phyloP scores from a whole-genome alignment of 2,113 vertebrate species.

The Dromaius novaehollandiae region DNA sequence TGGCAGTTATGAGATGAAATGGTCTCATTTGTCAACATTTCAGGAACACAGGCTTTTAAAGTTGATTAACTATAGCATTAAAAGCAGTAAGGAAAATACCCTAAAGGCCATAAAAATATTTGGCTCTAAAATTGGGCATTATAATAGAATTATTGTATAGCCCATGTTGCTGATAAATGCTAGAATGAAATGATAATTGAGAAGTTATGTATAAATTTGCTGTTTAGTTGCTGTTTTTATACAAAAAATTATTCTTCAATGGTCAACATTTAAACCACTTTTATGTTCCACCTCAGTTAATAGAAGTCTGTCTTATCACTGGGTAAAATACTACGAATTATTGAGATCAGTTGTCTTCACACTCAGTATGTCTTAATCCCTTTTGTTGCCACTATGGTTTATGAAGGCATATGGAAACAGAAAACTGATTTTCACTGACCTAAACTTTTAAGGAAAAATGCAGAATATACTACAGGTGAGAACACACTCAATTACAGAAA shows the following conservation, averaged over 20 bases:
- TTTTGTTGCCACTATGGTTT: neutral
- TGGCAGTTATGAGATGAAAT: neutral
- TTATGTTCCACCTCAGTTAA: neutral
- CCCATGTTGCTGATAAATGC: neutral
- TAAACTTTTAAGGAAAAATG: neutral
- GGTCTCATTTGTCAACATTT: conserved; percentile 38
- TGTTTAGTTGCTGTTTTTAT: neutral
- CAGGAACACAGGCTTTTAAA: neutral
- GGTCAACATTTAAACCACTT: neutral
- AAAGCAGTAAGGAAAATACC: neutral
- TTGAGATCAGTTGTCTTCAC: neutral
- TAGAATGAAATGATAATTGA: neutral
- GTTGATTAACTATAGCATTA: conserved; percentile 15
- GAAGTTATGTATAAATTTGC: neutral
- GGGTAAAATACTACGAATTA: neutral
- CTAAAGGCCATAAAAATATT: conserved; percentile 2
- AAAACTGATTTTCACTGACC: neutral
- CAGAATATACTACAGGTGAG: neutral
- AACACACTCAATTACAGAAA: neutral
- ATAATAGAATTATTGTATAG: neutral
- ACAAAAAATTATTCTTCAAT: neutral
- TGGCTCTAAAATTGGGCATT: neutral
- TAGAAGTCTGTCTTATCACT: neutral
- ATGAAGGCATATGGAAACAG: neutral
- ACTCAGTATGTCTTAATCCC: neutral